phyloP scores from a whole-genome alignment of 2,113 vertebrate species.

The Chionomys nivalis region DNA sequence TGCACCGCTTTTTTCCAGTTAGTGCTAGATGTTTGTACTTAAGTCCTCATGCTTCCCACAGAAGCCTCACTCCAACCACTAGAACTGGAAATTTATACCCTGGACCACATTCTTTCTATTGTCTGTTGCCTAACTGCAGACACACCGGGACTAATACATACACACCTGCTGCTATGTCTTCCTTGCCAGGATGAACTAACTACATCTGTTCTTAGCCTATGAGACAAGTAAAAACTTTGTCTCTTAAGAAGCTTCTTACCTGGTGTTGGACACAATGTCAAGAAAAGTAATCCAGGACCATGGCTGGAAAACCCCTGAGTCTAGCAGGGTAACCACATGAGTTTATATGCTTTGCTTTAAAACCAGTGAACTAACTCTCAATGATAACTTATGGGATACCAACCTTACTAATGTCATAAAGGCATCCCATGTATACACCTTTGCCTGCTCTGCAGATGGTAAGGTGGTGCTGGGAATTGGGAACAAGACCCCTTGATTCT shows the following conservation, averaged over 20 bases:
- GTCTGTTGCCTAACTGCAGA: not conserved
- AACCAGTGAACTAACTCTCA: not conserved
- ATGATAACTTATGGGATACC: not conserved
- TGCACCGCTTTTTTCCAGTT: no score
- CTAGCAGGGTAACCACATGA: not conserved
- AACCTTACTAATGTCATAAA: not conserved
- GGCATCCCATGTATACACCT: not conserved
- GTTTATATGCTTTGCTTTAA: not conserved
- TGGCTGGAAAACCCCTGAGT: not conserved
- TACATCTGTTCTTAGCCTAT: not conserved
- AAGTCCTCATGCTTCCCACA: not conserved
- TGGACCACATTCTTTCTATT: not conserved
- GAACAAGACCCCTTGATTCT: rapidly evolving
- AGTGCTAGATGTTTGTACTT: not conserved
- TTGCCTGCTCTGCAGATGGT: not conserved
- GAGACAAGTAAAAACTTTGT: not conserved
- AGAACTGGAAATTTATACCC: not conserved
- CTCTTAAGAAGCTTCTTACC: not conserved
- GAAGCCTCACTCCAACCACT: no score
- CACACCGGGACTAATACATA: no score
- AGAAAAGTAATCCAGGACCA: not conserved
- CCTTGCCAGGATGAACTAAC: no score
- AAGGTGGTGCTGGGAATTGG: not conserved
- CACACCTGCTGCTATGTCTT: not conserved
- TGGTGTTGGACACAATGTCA: not conserved